Base-by-base conservation (phyloP, 2,888 invertebrate species). In the Callyntrura guangdongensis region DNA sequence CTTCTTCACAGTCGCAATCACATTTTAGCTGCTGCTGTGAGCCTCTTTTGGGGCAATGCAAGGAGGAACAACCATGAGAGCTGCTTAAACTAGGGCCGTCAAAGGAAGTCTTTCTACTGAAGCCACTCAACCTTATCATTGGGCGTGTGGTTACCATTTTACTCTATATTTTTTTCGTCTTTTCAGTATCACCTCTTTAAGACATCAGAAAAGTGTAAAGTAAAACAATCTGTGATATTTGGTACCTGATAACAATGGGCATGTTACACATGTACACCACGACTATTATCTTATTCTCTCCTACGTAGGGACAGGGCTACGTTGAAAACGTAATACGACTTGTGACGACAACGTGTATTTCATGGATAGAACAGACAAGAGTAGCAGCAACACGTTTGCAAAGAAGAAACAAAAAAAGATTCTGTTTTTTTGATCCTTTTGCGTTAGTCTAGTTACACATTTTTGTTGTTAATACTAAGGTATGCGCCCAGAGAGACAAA, bases 101-200 rank as follows among this genome's bases (percentile, higher is more conserved):
- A 84, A 89, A 89, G 89, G 89, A 89, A 89, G 89, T 89, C 77
- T 89, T 89, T 89, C 84, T 83, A 74, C 89, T 89, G 77, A 84
- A 89, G 77, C 89, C 89, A 89, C 84, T 89, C 89, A 89, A 79
- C 64, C 89, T 74, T 89, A 89, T 89, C 89, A 79, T 89, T 84
- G 89, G 84, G 89, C 89, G 89, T 89, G 83, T 83, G 84, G 89
- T 84, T 84, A 84, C 89, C 89, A 89, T 89, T 89, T 84, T 89
- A 84, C 59, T 84, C 84, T 77, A 67, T 84, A 86, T 86, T 77
- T 86, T 86, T 85, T 45, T 4, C 14, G 36, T 47, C n/a, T 61
- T 86, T 72, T 22, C 25, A 49, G 83, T 83, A 88, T 88, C 88
- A 83, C 83, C 59, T 88, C 81, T 72, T 61, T 77, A 88, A 74